Evolutionary conservation across 2,113 vertebrate genomes (phyloP), one percentile per base, ranked within the genome.

Genomic region (Bos taurus): DNA sequence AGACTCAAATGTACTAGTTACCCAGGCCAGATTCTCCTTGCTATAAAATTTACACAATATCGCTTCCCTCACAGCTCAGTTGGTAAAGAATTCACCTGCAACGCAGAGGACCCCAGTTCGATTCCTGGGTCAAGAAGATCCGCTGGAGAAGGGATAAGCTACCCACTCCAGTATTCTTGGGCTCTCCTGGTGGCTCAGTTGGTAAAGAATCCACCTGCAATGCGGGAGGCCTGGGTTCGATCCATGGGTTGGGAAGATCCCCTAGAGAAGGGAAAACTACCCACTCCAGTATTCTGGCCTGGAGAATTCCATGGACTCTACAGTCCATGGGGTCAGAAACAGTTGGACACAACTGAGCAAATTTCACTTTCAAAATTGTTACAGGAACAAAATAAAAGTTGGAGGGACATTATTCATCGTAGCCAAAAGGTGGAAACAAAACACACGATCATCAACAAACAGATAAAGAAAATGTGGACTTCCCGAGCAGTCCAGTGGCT

Each of bases 11-110:
- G 33, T 15, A 52, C 43, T 19, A 52, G 21, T 25, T 81, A 23
- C n/a, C 54, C 50, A 57, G n/a, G n/a, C 2, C 33, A 52, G 77
- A 36, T 57, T 91, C 62, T 50, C 54, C 26, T 88, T 40, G 54
- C 85, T 67, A 82, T 56, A 92, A 78, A 96, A 23, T 85, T 52
- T 91, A 54, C 26, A 71, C 82, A 23, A 50, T 94, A 40, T 46
- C 12, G 67, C 67, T 71, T 71, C 19, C 67, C n/a, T 71, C 67
- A 40, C 67, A 71, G 67, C 9, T 19, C 4, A 36, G 19, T 71
- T 71, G n/a, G n/a, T 5, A 71, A 71, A 71, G 64, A 71, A 71
- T 71, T 21, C n/a, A 11, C 64, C n/a, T 71, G 64, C 64, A 36
- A 71, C 36, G 64, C n/a, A 71, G 4, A 71, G 36, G 64, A 11